These are phyloP conservation scores for Trichacis sp. DNA, from an alignment of 2,888 invertebrate genomes.

Conservation along the genomic window DNA sequence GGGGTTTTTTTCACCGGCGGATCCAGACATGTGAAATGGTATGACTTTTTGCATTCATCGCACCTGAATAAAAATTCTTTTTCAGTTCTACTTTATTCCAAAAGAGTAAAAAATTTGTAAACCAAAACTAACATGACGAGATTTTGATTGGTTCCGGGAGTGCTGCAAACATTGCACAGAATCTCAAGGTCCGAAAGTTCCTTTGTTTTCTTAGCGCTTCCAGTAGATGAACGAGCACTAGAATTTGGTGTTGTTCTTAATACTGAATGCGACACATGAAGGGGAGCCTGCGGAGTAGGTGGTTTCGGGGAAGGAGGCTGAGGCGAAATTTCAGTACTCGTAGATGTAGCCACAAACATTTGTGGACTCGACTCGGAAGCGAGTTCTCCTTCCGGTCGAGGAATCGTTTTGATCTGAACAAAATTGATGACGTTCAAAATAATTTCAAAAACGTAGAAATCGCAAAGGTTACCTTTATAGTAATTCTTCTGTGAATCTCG, in stretches of 20 bases:
- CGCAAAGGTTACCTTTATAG: slow-evolving; percentile 86
- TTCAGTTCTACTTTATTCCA: no score
- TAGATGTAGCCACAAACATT: slow-evolving; percentile 73
- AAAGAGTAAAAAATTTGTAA: no score
- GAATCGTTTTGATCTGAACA: slow-evolving; percentile 82
- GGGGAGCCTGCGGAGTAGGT: slow-evolving; percentile 49
- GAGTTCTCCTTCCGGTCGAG: slow-evolving; percentile 81
- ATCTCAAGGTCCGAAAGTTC: slow-evolving; percentile 68
- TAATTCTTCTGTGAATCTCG: slow-evolving; percentile 78
- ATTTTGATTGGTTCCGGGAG: slow-evolving; percentile 74
- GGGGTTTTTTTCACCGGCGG: slow-evolving; percentile 95
- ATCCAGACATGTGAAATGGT: slow-evolving; percentile 93
- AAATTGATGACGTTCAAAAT: no score
- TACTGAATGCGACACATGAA: slow-evolving; percentile 21
- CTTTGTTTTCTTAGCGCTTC: slow-evolving; percentile 59
- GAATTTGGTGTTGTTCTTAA: not conserved
- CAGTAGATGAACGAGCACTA: slow-evolving; percentile 49
- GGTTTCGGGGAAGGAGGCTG: slow-evolving; percentile 49
- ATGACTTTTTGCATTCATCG: slow-evolving; percentile 90
- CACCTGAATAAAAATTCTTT: slow-evolving; percentile 74
- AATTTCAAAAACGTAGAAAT: no score
- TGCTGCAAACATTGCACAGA: slow-evolving; percentile 78
- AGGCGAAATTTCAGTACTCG: slow-evolving; percentile 62
- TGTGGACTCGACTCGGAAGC: slow-evolving; percentile 77
- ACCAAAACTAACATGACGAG: slow-evolving; percentile 75